Evolutionary conservation across 2,888 invertebrate species (phyloP), one percentile per base, ranked within the genome.

Genomic region (Sepiola atlantica): DNA sequence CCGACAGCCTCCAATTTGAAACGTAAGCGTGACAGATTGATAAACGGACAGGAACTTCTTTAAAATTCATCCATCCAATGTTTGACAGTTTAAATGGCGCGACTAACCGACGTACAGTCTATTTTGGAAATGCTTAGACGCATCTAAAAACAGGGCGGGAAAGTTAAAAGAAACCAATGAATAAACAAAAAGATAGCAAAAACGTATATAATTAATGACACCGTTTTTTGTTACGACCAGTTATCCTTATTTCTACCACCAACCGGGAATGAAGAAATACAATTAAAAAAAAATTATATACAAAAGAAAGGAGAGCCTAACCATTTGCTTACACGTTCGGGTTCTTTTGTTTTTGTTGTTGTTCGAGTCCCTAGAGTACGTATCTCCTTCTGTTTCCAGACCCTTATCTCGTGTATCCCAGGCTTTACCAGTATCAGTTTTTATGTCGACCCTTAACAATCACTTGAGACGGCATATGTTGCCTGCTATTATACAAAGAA

Each of bases 391-490:
- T n/a, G 0, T 16, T 77, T n/a, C 1, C n/a, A 14, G 21, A 77
- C 77, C 77, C 77, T 77, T 77, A 77, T 77, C 77, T 77, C 77
- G 10, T 32, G n/a, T 77, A 77, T 77, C 16, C 77, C 77, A 77
- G 77, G n/a, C 32, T 77, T 16, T 77, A n/a, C 77, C n/a, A 4
- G 32, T n/a, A 77, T 77, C 77, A 4, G 10, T 28, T 32, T 77
- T 77, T n/a, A 77, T 77, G 77, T n/a, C 77, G 77, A 77, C 77
- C 32, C 77, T n/a, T 16, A n/a, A 14, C 32, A 77, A 32, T 77
- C n/a, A 32, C 77, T n/a, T 77, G n/a, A n/a, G 77, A 77, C 77
- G 77, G 77, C 77, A 77, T 77, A 77, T 77, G 77, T 77, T 77
- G n/a, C 77, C 32, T 1, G 77, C n/a, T 32, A 77, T 77, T 32